Evolutionary conservation across 2,888 invertebrate species (phyloP).

Genomic region (Drosophila sordidula): DNA sequence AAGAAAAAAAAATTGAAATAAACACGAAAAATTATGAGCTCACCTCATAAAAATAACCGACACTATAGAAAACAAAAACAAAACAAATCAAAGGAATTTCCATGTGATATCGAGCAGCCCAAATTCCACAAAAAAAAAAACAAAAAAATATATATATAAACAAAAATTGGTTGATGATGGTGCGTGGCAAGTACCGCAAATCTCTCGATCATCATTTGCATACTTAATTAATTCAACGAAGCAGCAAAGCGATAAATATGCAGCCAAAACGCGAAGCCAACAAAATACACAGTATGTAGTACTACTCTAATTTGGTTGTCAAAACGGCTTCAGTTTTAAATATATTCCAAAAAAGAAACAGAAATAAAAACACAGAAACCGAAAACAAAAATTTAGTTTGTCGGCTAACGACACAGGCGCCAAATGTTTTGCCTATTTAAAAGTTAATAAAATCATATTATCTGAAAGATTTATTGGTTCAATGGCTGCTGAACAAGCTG

Average conservation of each 20-base stretch:
- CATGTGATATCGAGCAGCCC: slow-evolving; percentile 51
- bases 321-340: slow-evolving; percentile 67
- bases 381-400: slow-evolving; percentile 23
- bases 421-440: slow-evolving; percentile 78
- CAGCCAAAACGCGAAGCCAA: slow-evolving; percentile 39
- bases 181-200: slow-evolving; percentile 79
- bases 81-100: slow-evolving; percentile 65
- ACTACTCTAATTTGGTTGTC: slow-evolving; percentile 80
- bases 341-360: slow-evolving; percentile 33
- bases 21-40: slow-evolving; percentile 73
- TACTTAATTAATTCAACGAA: slow-evolving; percentile 74
- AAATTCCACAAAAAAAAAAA: slow-evolving; percentile 49
- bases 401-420: slow-evolving; percentile 57
- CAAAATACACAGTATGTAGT: slow-evolving; percentile 51
- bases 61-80: slow-evolving; percentile 12
- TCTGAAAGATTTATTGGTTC: slow-evolving; percentile 75
- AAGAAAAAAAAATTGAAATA: slow-evolving; percentile 28
- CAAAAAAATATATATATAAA: neutral
- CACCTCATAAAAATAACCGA: slow-evolving; percentile 76
- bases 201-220: slow-evolving; percentile 65
- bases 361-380: neutral
- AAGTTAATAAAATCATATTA: slow-evolving; percentile 81
- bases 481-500: slow-evolving; percentile 50
- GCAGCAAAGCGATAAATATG: slow-evolving; percentile 50
- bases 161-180: slow-evolving; percentile 34